phyloP scores from a whole-genome alignment of 2,797 vertebrate species.

The Cyclura pinguis region DNA sequence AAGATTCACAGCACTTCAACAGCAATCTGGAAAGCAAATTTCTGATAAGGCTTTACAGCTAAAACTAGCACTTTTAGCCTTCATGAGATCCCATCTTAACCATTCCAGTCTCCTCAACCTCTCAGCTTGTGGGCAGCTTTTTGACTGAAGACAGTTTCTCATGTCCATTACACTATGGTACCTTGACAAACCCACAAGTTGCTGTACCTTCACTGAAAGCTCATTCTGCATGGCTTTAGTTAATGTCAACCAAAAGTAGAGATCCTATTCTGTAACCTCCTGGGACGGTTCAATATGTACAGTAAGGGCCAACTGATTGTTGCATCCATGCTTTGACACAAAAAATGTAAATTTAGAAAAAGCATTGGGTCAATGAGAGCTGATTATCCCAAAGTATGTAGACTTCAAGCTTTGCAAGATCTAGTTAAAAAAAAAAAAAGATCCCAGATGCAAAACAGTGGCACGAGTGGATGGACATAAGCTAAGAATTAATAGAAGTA shows the following conservation, averaged over 20 bases:
- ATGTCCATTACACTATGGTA: not conserved
- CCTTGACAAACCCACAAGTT: not conserved
- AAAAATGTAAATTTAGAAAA: not conserved
- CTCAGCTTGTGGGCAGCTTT: not conserved
- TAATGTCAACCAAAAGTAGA: not conserved
- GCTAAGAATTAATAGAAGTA: not conserved
- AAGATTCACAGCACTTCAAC: not conserved
- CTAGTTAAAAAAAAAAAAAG: not conserved
- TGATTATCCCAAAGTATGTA: not conserved
- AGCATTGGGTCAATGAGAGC: not conserved
- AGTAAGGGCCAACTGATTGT: not conserved
- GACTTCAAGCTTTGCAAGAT: not conserved
- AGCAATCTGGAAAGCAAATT: not conserved
- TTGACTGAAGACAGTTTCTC: not conserved
- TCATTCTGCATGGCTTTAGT: not conserved
- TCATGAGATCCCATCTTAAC: not conserved
- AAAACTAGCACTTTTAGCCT: not conserved
- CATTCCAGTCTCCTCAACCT: not conserved
- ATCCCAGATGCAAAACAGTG: not conserved
- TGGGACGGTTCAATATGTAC: not conserved
- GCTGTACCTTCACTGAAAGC: too few species aligned
- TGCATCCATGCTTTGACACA: not conserved
- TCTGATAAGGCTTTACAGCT: not conserved
- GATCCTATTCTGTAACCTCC: not conserved
- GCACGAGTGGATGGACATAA: not conserved